phyloP scores from a whole-genome alignment of 2,113 vertebrate species.

The Microtus richardsoni region DNA sequence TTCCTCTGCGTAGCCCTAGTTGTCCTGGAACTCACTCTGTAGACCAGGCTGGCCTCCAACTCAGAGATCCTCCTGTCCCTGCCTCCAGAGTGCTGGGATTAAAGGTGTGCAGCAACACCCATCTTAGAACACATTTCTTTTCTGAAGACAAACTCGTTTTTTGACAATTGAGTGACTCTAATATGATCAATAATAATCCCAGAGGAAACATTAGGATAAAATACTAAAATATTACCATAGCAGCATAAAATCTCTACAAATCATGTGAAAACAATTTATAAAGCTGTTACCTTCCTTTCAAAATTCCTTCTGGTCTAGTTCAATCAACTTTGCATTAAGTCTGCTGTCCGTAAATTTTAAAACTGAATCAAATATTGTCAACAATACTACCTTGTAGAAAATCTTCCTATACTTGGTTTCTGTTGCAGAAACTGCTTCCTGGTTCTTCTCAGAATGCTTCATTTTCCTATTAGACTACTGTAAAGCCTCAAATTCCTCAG shows the following conservation, averaged over 20 bases:
- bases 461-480: constrained; percentile 6
- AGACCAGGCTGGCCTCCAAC: background rate
- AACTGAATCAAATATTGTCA: background rate
- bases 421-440: background rate
- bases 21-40: background rate
- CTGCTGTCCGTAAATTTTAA: constrained; percentile 38
- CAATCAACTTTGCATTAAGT: constrained; percentile 26
- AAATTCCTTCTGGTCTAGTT: constrained; percentile 43
- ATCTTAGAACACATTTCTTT: background rate
- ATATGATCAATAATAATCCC: constrained; percentile 51
- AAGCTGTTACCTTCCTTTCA: constrained; percentile 53
- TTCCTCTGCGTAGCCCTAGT: background rate
- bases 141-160: background rate
- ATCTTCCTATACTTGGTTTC: constrained; percentile 51
- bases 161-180: constrained; percentile 35
- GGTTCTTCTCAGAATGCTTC: constrained; percentile 54
- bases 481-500: background rate
- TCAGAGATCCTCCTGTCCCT: background rate
- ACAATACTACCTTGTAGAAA: constrained; percentile 13
- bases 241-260: constrained; percentile 42
- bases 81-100: background rate
- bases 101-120: background rate
- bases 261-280: constrained; percentile 20
- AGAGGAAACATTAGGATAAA: constrained; percentile 1
- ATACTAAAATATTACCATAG: constrained; percentile 55